Evolutionary conservation across 2,113 vertebrate species (phyloP).

Genomic region (Catharus minimus): DNA sequence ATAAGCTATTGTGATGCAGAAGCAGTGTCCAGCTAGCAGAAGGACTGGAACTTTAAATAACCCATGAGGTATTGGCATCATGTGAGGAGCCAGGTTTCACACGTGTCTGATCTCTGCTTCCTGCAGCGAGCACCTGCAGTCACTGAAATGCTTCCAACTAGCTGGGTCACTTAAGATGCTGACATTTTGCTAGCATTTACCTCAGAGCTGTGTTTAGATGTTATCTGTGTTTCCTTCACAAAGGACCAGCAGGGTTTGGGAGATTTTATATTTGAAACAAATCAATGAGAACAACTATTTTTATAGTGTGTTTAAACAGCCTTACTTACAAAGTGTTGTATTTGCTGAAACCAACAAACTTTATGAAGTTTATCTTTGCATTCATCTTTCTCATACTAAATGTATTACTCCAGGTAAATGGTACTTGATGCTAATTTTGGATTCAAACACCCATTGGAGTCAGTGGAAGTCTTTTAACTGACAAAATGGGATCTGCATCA

Average conservation of each 20-base stretch:
- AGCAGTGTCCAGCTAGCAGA: neutral
- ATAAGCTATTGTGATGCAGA: neutral
- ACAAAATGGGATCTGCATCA: constrained; percentile 34
- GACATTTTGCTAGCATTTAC: neutral
- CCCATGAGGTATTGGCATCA: neutral
- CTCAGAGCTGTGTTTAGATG: neutral
- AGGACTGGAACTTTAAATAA: neutral
- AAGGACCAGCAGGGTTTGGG: neutral
- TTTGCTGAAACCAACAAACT: neutral
- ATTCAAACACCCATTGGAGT: constrained; percentile 48
- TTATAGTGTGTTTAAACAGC: neutral
- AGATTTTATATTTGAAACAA: constrained; percentile 21
- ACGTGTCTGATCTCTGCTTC: neutral
- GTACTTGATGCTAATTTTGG: constrained; percentile 22
- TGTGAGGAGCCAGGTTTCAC: neutral
- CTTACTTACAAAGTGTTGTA: neutral
- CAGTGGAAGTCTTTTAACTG: constrained; percentile 42
- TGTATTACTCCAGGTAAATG: neutral
- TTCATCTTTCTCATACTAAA: constrained; percentile 1
- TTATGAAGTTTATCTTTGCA: neutral
- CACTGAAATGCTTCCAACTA: neutral
- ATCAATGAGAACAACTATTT: constrained; percentile 24
- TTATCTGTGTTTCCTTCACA: neutral
- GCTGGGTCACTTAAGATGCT: neutral
- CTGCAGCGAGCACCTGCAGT: neutral